Percentiles rank a stretch among this genome's conserved stretches.
These are phyloP conservation scores for Tachina grossa DNA, from an alignment of 2,888 invertebrate species.

Conservation along the genomic window DNA sequence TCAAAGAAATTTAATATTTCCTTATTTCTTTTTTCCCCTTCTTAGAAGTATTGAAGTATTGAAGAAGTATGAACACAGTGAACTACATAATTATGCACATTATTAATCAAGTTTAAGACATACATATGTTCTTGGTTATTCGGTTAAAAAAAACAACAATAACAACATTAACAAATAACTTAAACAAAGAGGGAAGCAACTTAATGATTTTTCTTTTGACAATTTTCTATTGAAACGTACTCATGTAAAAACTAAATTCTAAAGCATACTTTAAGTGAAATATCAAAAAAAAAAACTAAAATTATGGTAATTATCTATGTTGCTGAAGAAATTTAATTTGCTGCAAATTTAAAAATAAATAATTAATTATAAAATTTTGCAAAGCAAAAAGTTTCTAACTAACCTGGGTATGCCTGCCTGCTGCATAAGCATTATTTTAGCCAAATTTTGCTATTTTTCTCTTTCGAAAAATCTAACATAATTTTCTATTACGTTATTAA, in stretches of 20 bases:
- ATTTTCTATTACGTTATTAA: constrained; percentile 60
- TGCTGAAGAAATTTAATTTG: neutral
- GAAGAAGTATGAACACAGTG: constrained; percentile 43
- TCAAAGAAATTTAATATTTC: constrained; percentile 9
- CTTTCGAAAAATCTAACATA: constrained; percentile 21
- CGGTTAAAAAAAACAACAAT: constrained; percentile 23
- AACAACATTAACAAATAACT: neutral
- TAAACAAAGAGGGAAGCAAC: constrained; percentile 8
- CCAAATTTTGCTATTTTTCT: neutral
- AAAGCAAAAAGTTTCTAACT: neutral
- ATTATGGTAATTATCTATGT: neutral
- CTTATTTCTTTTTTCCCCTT: neutral
- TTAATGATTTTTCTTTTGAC: neutral
- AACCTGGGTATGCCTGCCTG: neutral
- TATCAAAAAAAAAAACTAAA: neutral
- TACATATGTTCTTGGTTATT: constrained; percentile 70
- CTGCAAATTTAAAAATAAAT: neutral
- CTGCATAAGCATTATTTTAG: neutral
- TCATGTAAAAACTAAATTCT: neutral
- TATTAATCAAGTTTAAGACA: constrained; percentile 78
- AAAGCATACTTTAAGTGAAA: constrained; percentile 41
- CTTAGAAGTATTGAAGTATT: neutral
- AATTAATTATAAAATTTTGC: neutral
- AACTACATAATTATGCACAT: constrained; percentile 76
- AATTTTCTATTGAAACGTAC: neutral